These are phyloP conservation scores for Julus scanicus DNA, from an alignment of 2,888 invertebrate genomes.

Conservation along the genomic window DNA sequence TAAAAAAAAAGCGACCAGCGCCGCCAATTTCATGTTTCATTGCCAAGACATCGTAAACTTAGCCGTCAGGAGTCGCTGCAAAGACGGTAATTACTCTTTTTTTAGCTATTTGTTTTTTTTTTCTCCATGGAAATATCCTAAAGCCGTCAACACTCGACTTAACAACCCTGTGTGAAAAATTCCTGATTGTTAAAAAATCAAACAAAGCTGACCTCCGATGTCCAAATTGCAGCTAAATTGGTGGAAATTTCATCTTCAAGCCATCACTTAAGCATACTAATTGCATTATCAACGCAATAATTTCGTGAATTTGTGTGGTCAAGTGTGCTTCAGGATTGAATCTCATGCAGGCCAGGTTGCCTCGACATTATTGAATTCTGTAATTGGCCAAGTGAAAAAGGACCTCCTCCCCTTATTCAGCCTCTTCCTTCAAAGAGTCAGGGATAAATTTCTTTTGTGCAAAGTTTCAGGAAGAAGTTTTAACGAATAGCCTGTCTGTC, in stretches of 20 bases:
- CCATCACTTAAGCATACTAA: background rate
- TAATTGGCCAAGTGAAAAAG: no score
- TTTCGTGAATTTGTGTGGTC: background rate
- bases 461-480: constrained; percentile 32
- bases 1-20: background rate
- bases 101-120: constrained; percentile 2
- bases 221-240: background rate
- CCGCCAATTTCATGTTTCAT: constrained; percentile 14
- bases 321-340: background rate
- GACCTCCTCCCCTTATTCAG: background rate
- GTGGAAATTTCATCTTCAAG: background rate
- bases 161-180: constrained; percentile 19
- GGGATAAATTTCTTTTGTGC: background rate
- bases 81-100: constrained; percentile 15
- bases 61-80: background rate
- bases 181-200: background rate
- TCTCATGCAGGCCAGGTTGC: background rate
- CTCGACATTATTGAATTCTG: background rate
- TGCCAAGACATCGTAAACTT: constrained; percentile 21
- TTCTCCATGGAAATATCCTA: background rate
- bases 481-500: background rate
- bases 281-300: constrained; percentile 10
- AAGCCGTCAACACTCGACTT: constrained; percentile 11
- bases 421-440: background rate
- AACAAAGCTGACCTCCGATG: background rate